Evolutionary conservation across 2,113 vertebrate genomes (phyloP).

Genomic region (Elephas maximus): DNA sequence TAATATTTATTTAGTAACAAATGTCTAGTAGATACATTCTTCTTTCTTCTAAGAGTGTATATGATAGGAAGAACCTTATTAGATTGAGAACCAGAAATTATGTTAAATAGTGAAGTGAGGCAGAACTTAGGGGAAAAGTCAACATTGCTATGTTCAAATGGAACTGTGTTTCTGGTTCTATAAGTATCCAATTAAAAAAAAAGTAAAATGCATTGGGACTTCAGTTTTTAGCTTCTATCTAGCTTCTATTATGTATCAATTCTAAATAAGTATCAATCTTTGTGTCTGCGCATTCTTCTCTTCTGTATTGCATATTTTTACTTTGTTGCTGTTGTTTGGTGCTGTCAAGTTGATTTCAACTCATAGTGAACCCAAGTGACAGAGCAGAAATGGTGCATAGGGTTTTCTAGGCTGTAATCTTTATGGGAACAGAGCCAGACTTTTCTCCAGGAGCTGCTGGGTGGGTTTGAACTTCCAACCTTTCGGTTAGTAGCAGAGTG

Average conservation of each 20-base stretch:
- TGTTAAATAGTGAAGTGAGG: neutral
- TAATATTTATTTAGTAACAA: slow-evolving; percentile 1
- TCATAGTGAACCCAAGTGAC: too few species aligned
- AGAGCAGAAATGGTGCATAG: too few species aligned
- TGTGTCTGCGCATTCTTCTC: neutral
- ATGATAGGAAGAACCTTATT: neutral
- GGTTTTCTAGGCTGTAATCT: too few species aligned
- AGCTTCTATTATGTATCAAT: neutral
- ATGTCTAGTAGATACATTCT: neutral
- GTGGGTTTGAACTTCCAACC: too few species aligned
- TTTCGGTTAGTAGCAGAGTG: too few species aligned
- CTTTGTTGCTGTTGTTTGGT: too few species aligned
- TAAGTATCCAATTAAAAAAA: neutral
- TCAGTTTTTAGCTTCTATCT: neutral
- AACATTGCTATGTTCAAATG: neutral
- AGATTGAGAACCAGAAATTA: slow-evolving; percentile 10
- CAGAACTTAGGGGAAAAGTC: neutral
- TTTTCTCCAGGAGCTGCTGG: too few species aligned
- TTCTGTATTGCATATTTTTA: neutral
- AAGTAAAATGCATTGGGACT: neutral
- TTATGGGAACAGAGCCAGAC: too few species aligned
- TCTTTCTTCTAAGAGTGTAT: neutral
- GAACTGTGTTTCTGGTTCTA: slow-evolving; percentile 13
- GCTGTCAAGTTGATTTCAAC: too few species aligned
- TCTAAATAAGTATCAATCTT: slow-evolving; percentile 19